Percentiles rank a stretch among this genome's conserved stretches.
Evolutionary conservation across 2,888 invertebrate genomes (phyloP).

Genomic region (Agelastica alni): DNA sequence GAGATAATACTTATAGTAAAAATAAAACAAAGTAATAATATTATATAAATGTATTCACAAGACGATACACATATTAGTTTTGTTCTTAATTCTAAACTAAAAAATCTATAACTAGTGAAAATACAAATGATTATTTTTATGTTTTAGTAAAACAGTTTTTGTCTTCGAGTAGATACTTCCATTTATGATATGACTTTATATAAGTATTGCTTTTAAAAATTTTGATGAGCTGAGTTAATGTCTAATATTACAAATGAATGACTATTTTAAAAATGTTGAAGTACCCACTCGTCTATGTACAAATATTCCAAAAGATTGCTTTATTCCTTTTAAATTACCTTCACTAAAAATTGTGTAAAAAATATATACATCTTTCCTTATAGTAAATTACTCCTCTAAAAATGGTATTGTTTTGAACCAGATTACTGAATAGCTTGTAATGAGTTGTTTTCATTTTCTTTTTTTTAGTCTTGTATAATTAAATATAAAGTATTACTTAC

Average conservation of each 20-base stretch:
- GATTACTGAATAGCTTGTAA: too few species aligned
- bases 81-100: conserved; percentile 54
- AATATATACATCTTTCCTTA: conserved; percentile 45
- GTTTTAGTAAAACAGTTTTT: conserved; percentile 43
- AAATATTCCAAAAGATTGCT: conserved; percentile 48
- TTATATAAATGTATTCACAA: conserved; percentile 56
- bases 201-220: conserved; percentile 40
- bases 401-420: conserved; percentile 7
- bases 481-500: too few species aligned
- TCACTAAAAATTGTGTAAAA: conserved; percentile 45
- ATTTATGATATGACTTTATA: conserved; percentile 46
- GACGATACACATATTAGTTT: conserved; percentile 56
- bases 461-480: too few species aligned
- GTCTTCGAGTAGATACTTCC: conserved; percentile 45
- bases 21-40: conserved; percentile 35
- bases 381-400: conserved; percentile 26
- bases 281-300: conserved; percentile 48
- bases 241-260: conserved; percentile 40
- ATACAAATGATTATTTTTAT: conserved; percentile 46
- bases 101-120: conserved; percentile 54
- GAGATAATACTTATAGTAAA: too few species aligned
- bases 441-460: too few species aligned
- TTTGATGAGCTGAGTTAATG: conserved; percentile 34
- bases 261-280: conserved; percentile 36
- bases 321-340: conserved; percentile 42